A percentile compares a stretch with the other conserved stretches of the same genome.
Evolutionary conservation across 1,140 invertebrate species (phyloP).

Genomic region (Lepidurus apus): DNA sequence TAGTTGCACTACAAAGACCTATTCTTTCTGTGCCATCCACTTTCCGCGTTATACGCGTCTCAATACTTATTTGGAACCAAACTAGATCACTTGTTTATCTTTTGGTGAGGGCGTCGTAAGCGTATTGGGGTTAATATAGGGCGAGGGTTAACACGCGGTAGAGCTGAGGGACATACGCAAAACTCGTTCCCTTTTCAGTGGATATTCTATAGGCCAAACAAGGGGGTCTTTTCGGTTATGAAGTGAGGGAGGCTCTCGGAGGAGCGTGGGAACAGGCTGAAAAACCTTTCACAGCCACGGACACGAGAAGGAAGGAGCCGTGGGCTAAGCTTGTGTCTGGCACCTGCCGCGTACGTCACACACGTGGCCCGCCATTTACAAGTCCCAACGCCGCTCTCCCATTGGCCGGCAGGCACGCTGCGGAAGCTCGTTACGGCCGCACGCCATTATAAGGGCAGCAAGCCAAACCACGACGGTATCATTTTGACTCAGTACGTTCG

Average conservation of each 20-base stretch:
- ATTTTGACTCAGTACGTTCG: neutral
- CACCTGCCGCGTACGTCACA: constrained; percentile 20
- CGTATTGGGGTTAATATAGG: neutral
- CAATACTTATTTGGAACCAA: neutral
- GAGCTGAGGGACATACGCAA: neutral
- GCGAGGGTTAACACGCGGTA: neutral
- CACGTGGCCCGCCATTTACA: constrained; percentile 20
- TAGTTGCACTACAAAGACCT: neutral
- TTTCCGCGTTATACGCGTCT: neutral
- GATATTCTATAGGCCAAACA: neutral
- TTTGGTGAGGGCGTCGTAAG: neutral
- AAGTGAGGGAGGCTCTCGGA: neutral
- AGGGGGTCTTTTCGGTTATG: neutral
- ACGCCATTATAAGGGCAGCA: neutral
- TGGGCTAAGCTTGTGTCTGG: constrained; percentile 9
- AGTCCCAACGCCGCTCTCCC: neutral
- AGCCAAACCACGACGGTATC: constrained; percentile 8
- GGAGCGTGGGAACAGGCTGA: constrained; percentile 7
- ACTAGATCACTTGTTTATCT: neutral
- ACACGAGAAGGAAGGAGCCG: neutral
- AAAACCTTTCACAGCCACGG: neutral
- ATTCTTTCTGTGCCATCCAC: neutral
- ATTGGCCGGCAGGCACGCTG: constrained; percentile 12
- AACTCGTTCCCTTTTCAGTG: neutral
- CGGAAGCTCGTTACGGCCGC: neutral